phyloP scores from a whole-genome alignment of 2,888 invertebrate genomes.

The Xestia c-nigrum region DNA sequence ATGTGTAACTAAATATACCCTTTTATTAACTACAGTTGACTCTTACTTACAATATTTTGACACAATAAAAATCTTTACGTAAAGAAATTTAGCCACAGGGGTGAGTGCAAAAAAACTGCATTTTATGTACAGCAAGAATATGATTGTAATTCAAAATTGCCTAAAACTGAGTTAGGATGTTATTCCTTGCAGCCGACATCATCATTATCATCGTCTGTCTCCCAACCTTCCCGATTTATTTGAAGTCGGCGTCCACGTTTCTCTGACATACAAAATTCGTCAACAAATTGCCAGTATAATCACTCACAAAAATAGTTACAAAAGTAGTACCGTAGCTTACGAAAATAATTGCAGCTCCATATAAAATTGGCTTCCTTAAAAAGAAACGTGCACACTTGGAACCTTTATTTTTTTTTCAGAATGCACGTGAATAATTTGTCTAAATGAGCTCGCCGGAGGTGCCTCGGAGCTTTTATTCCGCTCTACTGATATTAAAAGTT shows the following conservation, averaged over 20 bases:
- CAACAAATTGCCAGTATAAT: background rate
- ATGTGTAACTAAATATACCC: no score
- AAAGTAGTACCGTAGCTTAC: background rate
- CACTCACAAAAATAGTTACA: background rate
- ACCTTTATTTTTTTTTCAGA: conserved; percentile 69
- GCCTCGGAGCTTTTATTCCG: conserved; percentile 76
- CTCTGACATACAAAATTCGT: background rate
- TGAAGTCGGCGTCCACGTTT: background rate
- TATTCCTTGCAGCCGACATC: no score
- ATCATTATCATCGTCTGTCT: background rate
- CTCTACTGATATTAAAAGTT: conserved; percentile 83
- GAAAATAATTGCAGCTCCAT: conserved; percentile 25
- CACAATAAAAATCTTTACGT: no score
- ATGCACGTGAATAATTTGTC: conserved; percentile 82
- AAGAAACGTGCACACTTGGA: conserved; percentile 38
- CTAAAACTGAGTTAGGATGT: no score
- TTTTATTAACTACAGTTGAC: no score
- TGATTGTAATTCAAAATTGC: no score
- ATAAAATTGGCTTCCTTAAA: conserved; percentile 46
- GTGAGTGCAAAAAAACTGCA: no score
- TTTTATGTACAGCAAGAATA: no score
- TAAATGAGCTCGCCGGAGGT: conserved; percentile 81
- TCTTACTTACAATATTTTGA: no score
- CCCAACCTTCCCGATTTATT: background rate
- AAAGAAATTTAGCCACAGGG: no score